These are phyloP conservation scores for Melanocharis versteri DNA, from an alignment of 2,113 vertebrate genomes.

Conservation along the genomic window DNA sequence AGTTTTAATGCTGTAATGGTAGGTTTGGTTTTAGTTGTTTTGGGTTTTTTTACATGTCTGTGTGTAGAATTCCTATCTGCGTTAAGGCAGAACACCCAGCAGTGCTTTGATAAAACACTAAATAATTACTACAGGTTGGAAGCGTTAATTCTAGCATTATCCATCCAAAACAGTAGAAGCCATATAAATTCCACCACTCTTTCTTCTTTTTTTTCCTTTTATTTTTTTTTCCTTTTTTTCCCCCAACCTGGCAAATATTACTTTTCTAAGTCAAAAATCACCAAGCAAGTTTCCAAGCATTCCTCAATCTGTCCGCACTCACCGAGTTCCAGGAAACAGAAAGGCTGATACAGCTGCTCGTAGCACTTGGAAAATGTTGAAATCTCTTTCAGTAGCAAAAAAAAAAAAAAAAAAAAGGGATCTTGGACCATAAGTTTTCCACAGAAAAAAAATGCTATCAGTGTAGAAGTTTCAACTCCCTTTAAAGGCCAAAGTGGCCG, in stretches of 20 bases:
- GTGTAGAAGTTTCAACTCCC: not conserved
- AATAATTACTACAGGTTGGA: not conserved
- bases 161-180: not conserved
- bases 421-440: not conserved
- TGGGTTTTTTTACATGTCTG: not conserved
- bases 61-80: not conserved
- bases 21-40: not conserved
- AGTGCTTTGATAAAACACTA: not conserved
- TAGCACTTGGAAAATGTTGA: not conserved
- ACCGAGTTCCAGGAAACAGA: not conserved
- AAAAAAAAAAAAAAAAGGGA: not conserved
- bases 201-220: rapidly evolving
- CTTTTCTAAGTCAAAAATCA: not conserved
- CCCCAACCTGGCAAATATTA: not conserved
- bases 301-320: not conserved
- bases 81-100: not conserved
- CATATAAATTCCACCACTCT: not conserved
- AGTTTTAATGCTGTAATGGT: not conserved
- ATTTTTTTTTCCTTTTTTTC: rapidly evolving
- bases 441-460: not conserved
- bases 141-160: not conserved
- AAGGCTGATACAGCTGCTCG: not conserved
- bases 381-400: not conserved
- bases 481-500: not conserved
- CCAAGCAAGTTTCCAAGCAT: not conserved